Percentiles rank a stretch among this genome's conserved stretches.
phyloP scores from a whole-genome alignment of 1,140 invertebrate genomes.

The Druon quercuslanigerum region DNA sequence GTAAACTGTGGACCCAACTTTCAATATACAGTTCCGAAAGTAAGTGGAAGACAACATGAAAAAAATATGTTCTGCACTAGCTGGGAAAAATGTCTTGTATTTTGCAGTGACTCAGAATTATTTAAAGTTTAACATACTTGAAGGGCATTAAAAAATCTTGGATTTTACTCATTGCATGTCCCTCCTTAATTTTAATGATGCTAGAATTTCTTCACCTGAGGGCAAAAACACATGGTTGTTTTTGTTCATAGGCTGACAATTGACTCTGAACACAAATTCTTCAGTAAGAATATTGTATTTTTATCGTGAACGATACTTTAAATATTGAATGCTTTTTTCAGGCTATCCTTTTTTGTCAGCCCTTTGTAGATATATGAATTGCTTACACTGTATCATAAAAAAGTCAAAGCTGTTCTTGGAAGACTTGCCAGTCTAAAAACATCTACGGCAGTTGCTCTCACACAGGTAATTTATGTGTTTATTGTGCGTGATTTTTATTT shows the following conservation, averaged over 20 bases:
- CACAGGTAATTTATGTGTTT: conserved; percentile 78
- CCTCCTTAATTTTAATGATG: conserved; percentile 64
- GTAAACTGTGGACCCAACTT: too few relatives aligned
- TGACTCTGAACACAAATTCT: conserved; percentile 74
- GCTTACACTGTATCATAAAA: conserved; percentile 98
- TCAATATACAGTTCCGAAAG: too few relatives aligned
- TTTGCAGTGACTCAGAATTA: background rate
- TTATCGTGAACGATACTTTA: background rate
- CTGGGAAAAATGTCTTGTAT: too few relatives aligned
- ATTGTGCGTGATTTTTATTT: conserved; percentile 38
- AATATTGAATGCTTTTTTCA: conserved; percentile 75
- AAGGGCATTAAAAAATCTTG: too few relatives aligned
- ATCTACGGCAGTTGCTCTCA: conserved; percentile 90
- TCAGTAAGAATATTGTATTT: background rate
- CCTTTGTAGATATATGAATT: conserved; percentile 98
- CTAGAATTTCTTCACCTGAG: conserved; percentile 81
- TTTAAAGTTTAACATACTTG: background rate
- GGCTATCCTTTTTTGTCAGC: conserved; percentile 98
- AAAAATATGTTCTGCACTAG: too few relatives aligned
- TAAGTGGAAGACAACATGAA: too few relatives aligned
- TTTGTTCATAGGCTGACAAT: conserved; percentile 76
- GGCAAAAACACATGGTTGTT: conserved; percentile 44
- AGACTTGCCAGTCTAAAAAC: conserved; percentile 95
- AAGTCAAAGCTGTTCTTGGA: conserved; percentile 96
- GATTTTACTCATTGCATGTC: too few relatives aligned